phyloP scores from a whole-genome alignment of 2,797 vertebrate species.

The Enteromius paludinosus region DNA sequence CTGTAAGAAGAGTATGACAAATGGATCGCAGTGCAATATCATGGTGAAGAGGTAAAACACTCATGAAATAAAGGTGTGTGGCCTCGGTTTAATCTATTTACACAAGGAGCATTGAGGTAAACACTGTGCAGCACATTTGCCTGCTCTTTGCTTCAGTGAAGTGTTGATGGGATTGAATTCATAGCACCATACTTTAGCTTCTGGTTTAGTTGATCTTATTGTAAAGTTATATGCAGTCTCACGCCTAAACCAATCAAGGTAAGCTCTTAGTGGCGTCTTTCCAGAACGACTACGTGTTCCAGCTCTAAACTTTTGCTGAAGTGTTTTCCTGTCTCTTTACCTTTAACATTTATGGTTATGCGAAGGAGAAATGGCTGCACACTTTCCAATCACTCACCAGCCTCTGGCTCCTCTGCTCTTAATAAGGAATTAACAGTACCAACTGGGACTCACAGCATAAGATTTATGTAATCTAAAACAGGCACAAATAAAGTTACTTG shows the following conservation, averaged over 20 bases:
- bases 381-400: slow-evolving; percentile 44
- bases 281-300: slow-evolving; percentile 3
- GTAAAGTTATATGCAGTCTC: slow-evolving; percentile 23
- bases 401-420: slow-evolving; percentile 40
- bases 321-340: slow-evolving; percentile 36
- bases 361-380: slow-evolving; percentile 23
- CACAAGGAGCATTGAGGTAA: not conserved
- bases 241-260: not conserved
- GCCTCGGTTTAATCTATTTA: not conserved
- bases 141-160: not conserved
- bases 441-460: slow-evolving; percentile 21
- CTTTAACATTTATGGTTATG: slow-evolving; percentile 44
- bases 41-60: not conserved
- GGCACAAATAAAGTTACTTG: slow-evolving; percentile 48
- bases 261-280: not conserved
- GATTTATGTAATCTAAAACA: slow-evolving; percentile 42
- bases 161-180: not conserved
- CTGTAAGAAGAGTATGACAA: not conserved
- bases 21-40: slow-evolving; percentile 23
- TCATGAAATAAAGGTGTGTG: slow-evolving; percentile 10
- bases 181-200: not conserved
- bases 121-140: not conserved
- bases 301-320: not conserved
- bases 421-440: slow-evolving; percentile 45
- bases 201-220: slow-evolving; percentile 11